Evolutionary conservation across 2,113 vertebrate genomes (phyloP), one percentile per base, ranked within the genome.

Genomic region (Macquaria ambigua): DNA sequence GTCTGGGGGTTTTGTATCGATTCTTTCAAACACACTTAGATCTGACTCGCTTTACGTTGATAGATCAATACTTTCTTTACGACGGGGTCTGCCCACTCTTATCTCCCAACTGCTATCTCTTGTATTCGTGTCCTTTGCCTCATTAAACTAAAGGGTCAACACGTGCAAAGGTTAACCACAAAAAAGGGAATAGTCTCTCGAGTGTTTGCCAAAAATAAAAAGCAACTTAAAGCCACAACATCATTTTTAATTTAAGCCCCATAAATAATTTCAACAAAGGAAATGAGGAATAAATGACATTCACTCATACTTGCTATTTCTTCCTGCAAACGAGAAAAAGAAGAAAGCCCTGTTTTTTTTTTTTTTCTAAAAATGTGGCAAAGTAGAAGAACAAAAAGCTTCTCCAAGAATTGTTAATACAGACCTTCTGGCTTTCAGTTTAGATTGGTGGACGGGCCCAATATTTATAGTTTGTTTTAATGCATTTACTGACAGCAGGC

Each of bases 381-480:
- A 81, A 79, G 31, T 4, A 58, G 23, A 53, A 62, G 53, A 66
- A 56, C 59, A 77, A 73, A 71, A 72, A 73, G 6, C 50, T 28
- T 58, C 28, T 83, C 58, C 16, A 6, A n/a, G 64, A 75, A 64
- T 76, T 70, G 61, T 79, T 71, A 77, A 79, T 46, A 64, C 68
- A 56, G 78, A 83, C 70, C 58, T 77, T 58, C 56, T 81, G 84
- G 56, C 80, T 90, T 81, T 87, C 41, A 77, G 86, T 77, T 86
- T 81, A 64, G 74, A 84, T 58, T 68, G 50, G 72, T 76, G 75
- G 76, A 90, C 21, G 28, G 69, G 4, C 58, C 25, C 69, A 81
- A 37, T 90, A 90, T 91, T 90, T 92, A 90, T 77, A 84, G 87
- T 84, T 89, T 53, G 58, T 79, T 84, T 82, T 88, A 90, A 91